phyloP scores from a whole-genome alignment of 1,140 invertebrate genomes.

The Aricia agestis region DNA sequence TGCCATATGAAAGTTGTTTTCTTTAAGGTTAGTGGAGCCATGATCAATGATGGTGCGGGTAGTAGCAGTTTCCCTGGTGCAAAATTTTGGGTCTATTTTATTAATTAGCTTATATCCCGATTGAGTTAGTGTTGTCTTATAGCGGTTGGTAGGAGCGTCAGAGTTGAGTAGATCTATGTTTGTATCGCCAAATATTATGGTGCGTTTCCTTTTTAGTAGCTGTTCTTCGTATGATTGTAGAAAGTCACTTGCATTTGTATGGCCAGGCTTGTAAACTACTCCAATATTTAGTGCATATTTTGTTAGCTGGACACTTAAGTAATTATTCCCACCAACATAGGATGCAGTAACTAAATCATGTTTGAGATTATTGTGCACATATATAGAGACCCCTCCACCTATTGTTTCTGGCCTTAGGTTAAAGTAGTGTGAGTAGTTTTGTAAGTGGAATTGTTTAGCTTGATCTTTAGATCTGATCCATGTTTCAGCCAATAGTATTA shows the following conservation, averaged over 20 bases:
- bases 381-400: slow-evolving; percentile 28
- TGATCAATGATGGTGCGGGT: slow-evolving; percentile 26
- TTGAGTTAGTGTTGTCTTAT: slow-evolving; percentile 24
- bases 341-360: neutral
- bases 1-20: slow-evolving; percentile 14
- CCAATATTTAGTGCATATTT: slow-evolving; percentile 27
- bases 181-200: slow-evolving; percentile 30
- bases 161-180: slow-evolving; percentile 25
- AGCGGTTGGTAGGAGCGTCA: slow-evolving; percentile 18
- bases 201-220: slow-evolving; percentile 21
- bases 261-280: slow-evolving; percentile 24
- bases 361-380: slow-evolving; percentile 21
- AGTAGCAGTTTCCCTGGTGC: slow-evolving; percentile 22
- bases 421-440: slow-evolving; percentile 27
- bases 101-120: slow-evolving; percentile 26
- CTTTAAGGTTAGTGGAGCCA: slow-evolving; percentile 21
- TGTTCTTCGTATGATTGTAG: slow-evolving; percentile 21
- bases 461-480: slow-evolving; percentile 27
- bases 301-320: slow-evolving; percentile 23
- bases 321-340: slow-evolving; percentile 18
- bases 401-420: slow-evolving; percentile 22
- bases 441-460: slow-evolving; percentile 18
- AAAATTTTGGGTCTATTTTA: slow-evolving; percentile 19
- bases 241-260: slow-evolving; percentile 25
- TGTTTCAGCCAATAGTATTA: slow-evolving; percentile 27